Evolutionary conservation across 2,797 vertebrate species (phyloP), one percentile per base, ranked within the genome.

Genomic region (Todus mexicanus): DNA sequence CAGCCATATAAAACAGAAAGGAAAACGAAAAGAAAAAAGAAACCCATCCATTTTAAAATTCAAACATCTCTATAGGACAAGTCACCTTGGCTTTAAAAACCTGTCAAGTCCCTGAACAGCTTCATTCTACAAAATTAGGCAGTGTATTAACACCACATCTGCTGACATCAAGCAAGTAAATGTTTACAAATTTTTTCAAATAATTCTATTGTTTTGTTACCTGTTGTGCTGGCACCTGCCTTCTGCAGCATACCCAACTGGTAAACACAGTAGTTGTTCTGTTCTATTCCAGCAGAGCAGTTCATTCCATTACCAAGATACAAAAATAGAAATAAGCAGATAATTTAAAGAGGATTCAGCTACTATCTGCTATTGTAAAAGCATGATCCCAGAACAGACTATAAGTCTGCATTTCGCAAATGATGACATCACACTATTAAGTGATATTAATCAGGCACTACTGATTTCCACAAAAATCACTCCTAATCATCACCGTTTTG

Each of bases 271-370:
- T 25, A 53, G 84, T 29, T 78, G 68, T 82, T 73, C 60, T 91
- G 88, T 93, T 92, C 86, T 96, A 7, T 81, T 77, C 87, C 74
- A 94, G 47, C 65, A 92, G 63, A 95, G 93, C 89, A 93, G 92
- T 86, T 97, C 96, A 97, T 97, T 96, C 95, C 95, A 97, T 97
- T 96, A 97, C 89, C 93, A 95, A 77, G 92, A 95, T 94, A 97
- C 94, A 93, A 96, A 97, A 97, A 97, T 97, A 97, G 97, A 97
- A 96, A 97, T 97, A 97, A 97, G 97, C 90, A 97, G 97, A 97
- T 97, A 96, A 97, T 96, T 97, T 96, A 97, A 97, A 97, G 97
- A 97, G 96, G 96, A 97, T 97, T 97, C 96, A 83, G 91, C 80
- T 91, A 87, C 92, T 96, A 95, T 95, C 90, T 91, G 87, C 91